Conservation (phyloP, 2,113 vertebrate genomes). For the Castor canadensis region DNA sequence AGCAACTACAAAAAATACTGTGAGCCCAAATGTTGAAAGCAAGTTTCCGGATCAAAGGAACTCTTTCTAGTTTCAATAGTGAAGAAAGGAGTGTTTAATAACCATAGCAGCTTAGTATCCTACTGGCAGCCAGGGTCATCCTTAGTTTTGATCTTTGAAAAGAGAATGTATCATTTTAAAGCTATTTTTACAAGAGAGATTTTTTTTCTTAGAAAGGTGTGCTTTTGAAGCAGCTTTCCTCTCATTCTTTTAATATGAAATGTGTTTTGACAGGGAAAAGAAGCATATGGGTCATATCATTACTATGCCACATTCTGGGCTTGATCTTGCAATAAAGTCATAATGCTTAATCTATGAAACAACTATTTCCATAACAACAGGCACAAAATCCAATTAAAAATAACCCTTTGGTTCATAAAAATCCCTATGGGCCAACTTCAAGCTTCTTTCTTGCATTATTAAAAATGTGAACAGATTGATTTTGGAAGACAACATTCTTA, state of each 20-base stretch:
- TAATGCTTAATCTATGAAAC: slow-evolving; percentile 62
- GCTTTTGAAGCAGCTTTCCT: slow-evolving; percentile 54
- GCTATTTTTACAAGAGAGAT: slow-evolving; percentile 63
- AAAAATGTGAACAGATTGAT: slow-evolving; percentile 68
- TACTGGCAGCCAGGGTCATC: slow-evolving; percentile 34
- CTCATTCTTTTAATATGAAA: slow-evolving; percentile 46
- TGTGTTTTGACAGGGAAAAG: slow-evolving; percentile 53
- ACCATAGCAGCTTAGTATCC: slow-evolving; percentile 7
- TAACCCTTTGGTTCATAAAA: slow-evolving; percentile 70
- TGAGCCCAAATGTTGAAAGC: slow-evolving; percentile 57
- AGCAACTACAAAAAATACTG: slow-evolving; percentile 45
- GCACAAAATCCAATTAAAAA: slow-evolving; percentile 76
- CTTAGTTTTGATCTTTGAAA: slow-evolving; percentile 68
- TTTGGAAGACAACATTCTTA: slow-evolving; percentile 62
- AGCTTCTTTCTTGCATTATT: slow-evolving; percentile 69
- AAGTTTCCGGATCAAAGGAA: slow-evolving; percentile 53
- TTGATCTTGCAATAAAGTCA: slow-evolving; percentile 53
- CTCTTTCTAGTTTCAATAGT: slow-evolving; percentile 43
- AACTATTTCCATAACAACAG: slow-evolving; percentile 72
- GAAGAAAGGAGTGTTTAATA: slow-evolving; percentile 51
- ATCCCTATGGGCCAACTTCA: slow-evolving; percentile 60
- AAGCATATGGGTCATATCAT: slow-evolving; percentile 58
- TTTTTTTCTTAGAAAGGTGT: slow-evolving; percentile 32
- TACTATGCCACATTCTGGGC: slow-evolving; percentile 23
- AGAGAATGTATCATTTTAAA: slow-evolving; percentile 60